Evolutionary conservation across 1,140 invertebrate species (phyloP), one percentile per base, ranked within the genome.

Genomic region (Brevipalpus yothersi): DNA sequence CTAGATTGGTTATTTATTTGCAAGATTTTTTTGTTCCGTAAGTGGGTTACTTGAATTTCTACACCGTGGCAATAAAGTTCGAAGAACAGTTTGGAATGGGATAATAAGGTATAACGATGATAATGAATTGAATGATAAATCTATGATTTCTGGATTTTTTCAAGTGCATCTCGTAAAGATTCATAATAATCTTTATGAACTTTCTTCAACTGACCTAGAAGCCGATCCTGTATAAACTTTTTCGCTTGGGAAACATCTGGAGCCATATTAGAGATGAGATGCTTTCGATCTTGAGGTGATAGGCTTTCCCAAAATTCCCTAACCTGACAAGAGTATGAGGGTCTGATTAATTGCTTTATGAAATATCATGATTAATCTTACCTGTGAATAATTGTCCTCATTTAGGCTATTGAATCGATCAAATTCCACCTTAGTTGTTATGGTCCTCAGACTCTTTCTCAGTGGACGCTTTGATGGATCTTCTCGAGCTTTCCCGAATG

Each of bases 351-450:
- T 9, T 43, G 9, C 15, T 11, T 15, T 15, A 9, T n/a, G n/a
- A n/a, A n/a, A n/a, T n/a, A n/a, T 15, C 51, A 10, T 17, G 19
- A 53, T 12, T 17, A 53, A 53, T 23, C 19, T 21, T 0, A 80
- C 79, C 73, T 97, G 93, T 1, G 78, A 75, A 70, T 80, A 95
- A 71, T 96, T 92, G 67, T 96, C 90, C 63, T 91, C 87, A 67
- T 87, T 80, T 2, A 77, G 79, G 49, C 79, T 80, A 63, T 91
- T 83, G 69, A 83, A 85, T 57, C 90, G 69, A 31, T 80, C 64
- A 2, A 65, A 58, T 58, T 66, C 19, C 12, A 8, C 8, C n/a
- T n/a, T 8, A 7, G 15, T 10, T 61, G 4, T 4, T 39, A 49
- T 19, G 59, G 59, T 42, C 40, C 31, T 15, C 55, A 15, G n/a